phyloP scores from a whole-genome alignment of 2,113 vertebrate genomes.

The Dipodomys spectabilis region DNA sequence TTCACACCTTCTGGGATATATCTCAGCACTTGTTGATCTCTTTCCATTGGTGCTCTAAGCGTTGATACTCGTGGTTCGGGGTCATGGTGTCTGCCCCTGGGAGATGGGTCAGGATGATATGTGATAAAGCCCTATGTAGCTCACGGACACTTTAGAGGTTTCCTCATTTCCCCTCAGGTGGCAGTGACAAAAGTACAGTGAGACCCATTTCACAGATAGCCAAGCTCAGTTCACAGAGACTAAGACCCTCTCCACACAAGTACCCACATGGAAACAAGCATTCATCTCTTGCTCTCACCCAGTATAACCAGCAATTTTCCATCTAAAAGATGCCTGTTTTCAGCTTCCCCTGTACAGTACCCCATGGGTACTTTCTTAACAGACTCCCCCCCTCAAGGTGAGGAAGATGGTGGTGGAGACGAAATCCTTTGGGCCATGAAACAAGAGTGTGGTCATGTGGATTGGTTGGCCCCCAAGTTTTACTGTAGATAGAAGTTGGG shows the following conservation, averaged over 20 bases:
- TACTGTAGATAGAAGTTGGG: background rate
- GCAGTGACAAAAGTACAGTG: background rate
- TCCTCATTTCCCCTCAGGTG: background rate
- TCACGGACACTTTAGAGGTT: background rate
- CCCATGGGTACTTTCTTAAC: background rate
- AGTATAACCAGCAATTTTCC: background rate
- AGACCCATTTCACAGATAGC: background rate
- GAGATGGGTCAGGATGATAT: background rate
- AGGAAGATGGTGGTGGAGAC: background rate
- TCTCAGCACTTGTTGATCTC: background rate
- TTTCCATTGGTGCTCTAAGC: background rate
- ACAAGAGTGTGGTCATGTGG: background rate
- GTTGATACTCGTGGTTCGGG: background rate
- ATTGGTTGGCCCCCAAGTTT: background rate
- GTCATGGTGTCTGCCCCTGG: background rate
- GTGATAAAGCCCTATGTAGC: background rate
- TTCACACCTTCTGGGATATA: background rate
- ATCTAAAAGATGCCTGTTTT: slow-evolving; percentile 1
- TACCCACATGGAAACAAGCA: background rate
- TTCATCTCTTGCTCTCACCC: background rate
- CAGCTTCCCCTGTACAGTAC: background rate
- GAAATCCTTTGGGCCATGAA: background rate
- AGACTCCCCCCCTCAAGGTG: background rate
- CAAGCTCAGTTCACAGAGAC: background rate
- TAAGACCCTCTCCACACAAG: background rate